Conservation (phyloP, 1,140 invertebrate species). For the Meloidogyne chitwoodi region DNA sequence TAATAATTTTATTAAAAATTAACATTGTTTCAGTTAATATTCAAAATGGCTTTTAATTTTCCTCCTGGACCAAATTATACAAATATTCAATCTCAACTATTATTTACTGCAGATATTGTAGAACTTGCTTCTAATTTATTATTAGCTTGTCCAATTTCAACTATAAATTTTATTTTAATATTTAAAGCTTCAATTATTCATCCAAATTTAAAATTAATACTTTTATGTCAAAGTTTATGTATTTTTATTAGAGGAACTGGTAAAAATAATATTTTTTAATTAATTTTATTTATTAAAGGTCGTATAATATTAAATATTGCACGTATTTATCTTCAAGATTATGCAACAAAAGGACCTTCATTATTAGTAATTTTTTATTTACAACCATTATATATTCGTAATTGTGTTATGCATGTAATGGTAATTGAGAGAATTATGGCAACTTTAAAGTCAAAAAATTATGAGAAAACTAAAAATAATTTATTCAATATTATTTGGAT, state of each 20-base stretch:
- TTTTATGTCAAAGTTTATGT: constrained; percentile 10
- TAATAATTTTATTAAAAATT: too few species aligned
- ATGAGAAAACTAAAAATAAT: neutral
- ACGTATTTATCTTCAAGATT: neutral
- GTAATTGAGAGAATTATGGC: constrained; percentile 8
- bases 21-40: too few species aligned
- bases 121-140: constrained; percentile 4
- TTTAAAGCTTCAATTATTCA: constrained; percentile 13
- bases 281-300: neutral
- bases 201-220: constrained; percentile 15
- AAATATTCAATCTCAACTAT: neutral
- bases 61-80: neutral
- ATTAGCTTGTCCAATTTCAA: constrained; percentile 1
- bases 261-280: neutral
- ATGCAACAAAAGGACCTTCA: neutral
- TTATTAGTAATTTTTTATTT: neutral
- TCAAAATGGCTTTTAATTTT: neutral
- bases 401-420: constrained; percentile 7
- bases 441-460: neutral
- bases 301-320: neutral
- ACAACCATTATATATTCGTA: neutral
- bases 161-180: constrained; percentile 13
- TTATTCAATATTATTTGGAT: constrained; percentile 1
- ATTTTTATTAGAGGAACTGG: constrained; percentile 17
- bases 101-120: neutral